Conservation (phyloP, 1,140 invertebrate genomes). For the Zophobas morio region DNA sequence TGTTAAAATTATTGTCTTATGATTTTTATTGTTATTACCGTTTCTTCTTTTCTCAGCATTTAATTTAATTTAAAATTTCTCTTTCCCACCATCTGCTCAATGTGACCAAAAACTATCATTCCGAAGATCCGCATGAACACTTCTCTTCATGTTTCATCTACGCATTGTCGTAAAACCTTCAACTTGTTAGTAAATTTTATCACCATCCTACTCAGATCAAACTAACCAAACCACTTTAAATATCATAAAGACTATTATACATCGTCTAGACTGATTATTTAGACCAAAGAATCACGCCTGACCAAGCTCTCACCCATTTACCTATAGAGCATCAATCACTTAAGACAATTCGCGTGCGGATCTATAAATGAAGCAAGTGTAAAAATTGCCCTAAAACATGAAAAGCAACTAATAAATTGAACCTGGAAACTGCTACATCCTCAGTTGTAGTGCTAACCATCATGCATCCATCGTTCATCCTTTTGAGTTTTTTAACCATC, state of each 20-base stretch:
- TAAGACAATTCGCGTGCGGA: neutral
- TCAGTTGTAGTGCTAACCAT: neutral
- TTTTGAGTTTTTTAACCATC: conserved; percentile 13
- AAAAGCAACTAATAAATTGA: conserved; percentile 4
- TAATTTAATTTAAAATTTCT: too few species aligned
- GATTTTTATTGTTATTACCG: too few species aligned
- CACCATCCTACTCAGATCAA: too few species aligned
- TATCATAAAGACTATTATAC: neutral
- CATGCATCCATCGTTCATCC: conserved; percentile 3
- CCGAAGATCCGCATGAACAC: too few species aligned
- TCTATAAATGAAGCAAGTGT: conserved; percentile 16
- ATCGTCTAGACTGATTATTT: neutral
- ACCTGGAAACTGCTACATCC: neutral
- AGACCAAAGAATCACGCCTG: neutral
- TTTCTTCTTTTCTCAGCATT: too few species aligned
- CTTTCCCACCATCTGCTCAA: too few species aligned
- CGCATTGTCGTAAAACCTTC: too few species aligned
- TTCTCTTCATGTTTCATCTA: too few species aligned
- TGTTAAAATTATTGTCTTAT: too few species aligned
- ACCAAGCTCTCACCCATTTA: neutral
- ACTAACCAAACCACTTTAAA: too few species aligned
- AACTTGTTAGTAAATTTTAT: too few species aligned
- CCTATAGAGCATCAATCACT: neutral
- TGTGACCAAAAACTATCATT: too few species aligned
- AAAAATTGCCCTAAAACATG: conserved; percentile 5